These are phyloP conservation scores for Pollenia angustigena DNA, from an alignment of 2,888 invertebrate genomes.

Conservation along the genomic window DNA sequence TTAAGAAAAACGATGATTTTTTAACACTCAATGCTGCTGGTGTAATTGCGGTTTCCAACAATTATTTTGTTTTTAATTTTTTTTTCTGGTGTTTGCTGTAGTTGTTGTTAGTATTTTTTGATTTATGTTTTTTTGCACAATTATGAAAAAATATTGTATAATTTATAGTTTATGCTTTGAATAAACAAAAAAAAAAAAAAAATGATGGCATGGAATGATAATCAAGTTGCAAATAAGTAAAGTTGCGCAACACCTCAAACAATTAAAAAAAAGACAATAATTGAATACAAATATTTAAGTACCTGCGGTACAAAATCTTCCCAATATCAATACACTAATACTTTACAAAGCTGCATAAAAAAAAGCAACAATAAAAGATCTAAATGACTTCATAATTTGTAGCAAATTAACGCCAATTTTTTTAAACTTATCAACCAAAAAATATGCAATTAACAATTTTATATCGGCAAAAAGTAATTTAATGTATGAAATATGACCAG, in stretches of 20 bases:
- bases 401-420: neutral
- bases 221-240: constrained; percentile 40
- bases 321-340: neutral
- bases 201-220: constrained; percentile 56
- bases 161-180: constrained; percentile 38
- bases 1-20: neutral
- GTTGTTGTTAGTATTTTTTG: neutral
- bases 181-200: constrained; percentile 11
- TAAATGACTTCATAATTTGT: constrained; percentile 1
- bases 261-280: neutral
- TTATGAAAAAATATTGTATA: constrained; percentile 35
- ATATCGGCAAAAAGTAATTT: neutral
- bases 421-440: neutral
- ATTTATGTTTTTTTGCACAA: constrained; percentile 19
- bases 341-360: neutral
- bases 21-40: constrained; percentile 18
- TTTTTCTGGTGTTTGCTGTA: neutral
- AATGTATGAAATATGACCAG: neutral
- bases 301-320: neutral
- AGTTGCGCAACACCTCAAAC: constrained; percentile 34
- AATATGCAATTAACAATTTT: constrained; percentile 26
- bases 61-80: constrained; percentile 32
- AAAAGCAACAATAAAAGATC: neutral
- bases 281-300: neutral
- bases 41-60: constrained; percentile 32